Evolutionary conservation across 1,140 invertebrate species (phyloP).

Genomic region (Olivierus martensii): DNA sequence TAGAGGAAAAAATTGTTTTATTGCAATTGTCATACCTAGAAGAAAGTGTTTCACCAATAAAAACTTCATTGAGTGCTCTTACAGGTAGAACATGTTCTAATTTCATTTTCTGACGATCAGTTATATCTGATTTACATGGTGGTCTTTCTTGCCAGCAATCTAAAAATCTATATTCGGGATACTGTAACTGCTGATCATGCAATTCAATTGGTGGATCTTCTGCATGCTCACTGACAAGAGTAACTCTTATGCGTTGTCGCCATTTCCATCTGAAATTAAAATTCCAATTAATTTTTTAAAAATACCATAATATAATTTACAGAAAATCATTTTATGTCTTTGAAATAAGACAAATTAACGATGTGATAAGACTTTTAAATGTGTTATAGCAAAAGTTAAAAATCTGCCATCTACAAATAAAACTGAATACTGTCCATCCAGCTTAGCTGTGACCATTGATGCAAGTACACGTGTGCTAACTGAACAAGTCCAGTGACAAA

Average conservation of each 20-base stretch:
- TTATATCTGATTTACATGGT: slow-evolving; percentile 7
- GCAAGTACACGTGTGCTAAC: no score
- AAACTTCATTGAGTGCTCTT: slow-evolving; percentile 77
- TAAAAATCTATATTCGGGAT: slow-evolving; percentile 38
- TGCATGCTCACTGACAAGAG: slow-evolving; percentile 49
- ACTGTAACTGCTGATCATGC: slow-evolving; percentile 45
- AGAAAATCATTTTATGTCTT: no score
- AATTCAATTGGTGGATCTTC: slow-evolving; percentile 47
- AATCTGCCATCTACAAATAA: no score
- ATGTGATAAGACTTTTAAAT: no score
- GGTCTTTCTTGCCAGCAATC: slow-evolving; percentile 28
- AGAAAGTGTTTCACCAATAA: slow-evolving; percentile 88
- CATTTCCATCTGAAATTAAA: slow-evolving; percentile 49
- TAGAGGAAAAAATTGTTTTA: no score
- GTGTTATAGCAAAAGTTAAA: no score
- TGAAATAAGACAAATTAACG: no score
- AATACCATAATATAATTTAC: no score
- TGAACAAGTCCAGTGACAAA: no score
- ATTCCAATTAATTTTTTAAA: slow-evolving; percentile 4
- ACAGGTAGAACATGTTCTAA: slow-evolving; percentile 43
- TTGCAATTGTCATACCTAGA: slow-evolving; percentile 40
- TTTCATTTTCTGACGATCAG: background rate
- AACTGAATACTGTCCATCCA: no score
- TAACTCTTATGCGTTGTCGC: slow-evolving; percentile 73
- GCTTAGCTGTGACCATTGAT: no score